Base-by-base conservation (phyloP, 2,888 invertebrate species). In the Theretra japonica region DNA sequence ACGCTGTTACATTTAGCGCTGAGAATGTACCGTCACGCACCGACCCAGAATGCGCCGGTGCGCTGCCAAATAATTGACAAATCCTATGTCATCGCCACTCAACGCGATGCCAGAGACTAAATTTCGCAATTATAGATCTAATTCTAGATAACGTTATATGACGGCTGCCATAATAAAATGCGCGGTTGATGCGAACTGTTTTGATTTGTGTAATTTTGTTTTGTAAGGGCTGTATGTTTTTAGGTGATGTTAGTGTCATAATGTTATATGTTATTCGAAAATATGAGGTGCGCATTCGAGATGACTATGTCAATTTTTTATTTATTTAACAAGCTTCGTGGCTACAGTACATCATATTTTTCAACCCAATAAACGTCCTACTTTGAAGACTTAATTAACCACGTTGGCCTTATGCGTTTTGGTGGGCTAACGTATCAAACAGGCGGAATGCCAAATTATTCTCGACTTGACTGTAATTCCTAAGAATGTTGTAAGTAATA, bases 1-100 rank as follows among this genome's bases (percentile, higher is more conserved):
- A 65, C 65, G 23, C 48, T 41, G 65, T 65, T 65, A 65, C 65
- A 65, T 65, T 65, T 65, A 65, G 65, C 65, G 65, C 65, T 41
- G 41, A 65, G 65, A 65, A 65, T 65, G 65, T 65, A 41, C 23
- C 65, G 65, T 65, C 65, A 65, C 65, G 41, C 69, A 30, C 82
- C 90, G 93, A 89, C 94, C 94, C 85, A 94, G 94, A 93, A 94
- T 93, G 90, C 88, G 86, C 74, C 77, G 75, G 76, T 83, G 75
- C 82, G 88, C 86, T 93, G 93, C 94, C 94, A 94, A 94, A 92
- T 92, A 90, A 92, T 91, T 89, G 91, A 90, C 91, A 88, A 87
- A 87, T 82, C 82, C 89, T 88, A 85, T 90, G 91, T 91, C 92
- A 92, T 88, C 90, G 88, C 82, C 75, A 80, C 82, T 78, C 78